These are phyloP conservation scores for Eupithecia abbreviata DNA, from an alignment of 2,888 invertebrate genomes.

Conservation along the genomic window DNA sequence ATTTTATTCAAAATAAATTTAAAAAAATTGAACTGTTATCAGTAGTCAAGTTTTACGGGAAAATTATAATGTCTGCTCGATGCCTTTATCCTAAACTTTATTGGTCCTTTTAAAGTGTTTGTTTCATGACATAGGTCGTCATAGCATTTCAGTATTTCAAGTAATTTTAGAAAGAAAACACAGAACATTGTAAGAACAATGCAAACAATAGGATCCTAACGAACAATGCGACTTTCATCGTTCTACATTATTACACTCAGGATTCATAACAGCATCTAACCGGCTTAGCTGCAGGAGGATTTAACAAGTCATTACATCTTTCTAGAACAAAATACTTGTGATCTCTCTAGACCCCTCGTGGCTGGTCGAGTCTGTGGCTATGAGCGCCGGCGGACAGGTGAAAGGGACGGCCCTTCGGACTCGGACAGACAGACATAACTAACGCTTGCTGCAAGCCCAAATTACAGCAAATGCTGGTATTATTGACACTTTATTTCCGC, in stretches of 20 bases:
- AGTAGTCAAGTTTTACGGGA: no score
- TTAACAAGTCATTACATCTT: neutral
- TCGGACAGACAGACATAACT: neutral
- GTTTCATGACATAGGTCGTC: neutral
- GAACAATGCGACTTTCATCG: neutral
- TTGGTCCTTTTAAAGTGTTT: neutral
- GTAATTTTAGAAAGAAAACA: neutral
- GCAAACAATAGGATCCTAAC: neutral
- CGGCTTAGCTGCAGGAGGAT: neutral
- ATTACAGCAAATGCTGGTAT: neutral
- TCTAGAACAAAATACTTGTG: neutral
- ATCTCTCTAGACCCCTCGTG: neutral
- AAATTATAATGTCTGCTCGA: no score
- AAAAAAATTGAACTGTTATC: no score
- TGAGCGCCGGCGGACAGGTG: conserved; percentile 2
- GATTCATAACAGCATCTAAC: neutral
- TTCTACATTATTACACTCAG: neutral
- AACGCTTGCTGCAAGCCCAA: neutral
- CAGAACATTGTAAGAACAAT: neutral
- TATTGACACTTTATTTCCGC: conserved; percentile 1
- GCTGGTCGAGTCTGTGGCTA: neutral
- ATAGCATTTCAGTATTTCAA: neutral
- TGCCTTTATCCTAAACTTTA: neutral
- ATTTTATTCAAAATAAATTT: no score
- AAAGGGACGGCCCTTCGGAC: conserved; percentile 8